phyloP scores from a whole-genome alignment of 2,797 vertebrate species.

The Arrhamphus sclerolepis region DNA sequence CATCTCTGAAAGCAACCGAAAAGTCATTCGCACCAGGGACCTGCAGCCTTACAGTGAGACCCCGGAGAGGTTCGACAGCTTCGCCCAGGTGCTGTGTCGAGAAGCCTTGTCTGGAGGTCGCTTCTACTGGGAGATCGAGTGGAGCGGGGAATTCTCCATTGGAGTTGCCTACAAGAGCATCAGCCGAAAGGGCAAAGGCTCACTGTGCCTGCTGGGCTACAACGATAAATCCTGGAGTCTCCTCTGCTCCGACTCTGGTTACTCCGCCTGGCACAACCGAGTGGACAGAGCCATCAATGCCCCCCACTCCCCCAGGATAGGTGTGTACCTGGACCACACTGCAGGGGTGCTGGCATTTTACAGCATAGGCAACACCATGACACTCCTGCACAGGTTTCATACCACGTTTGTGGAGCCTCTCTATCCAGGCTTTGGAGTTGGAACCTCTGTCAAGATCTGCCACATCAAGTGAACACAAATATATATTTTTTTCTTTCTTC shows the following conservation, averaged over 20 bases:
- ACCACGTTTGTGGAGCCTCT: conserved; percentile 81
- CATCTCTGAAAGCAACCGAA: conserved; percentile 80
- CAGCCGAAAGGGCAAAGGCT: conserved; percentile 85
- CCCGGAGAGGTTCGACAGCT: conserved; percentile 82
- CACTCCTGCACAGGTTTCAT: conserved; percentile 83
- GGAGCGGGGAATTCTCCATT: conserved; percentile 85
- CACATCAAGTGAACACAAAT: conserved; percentile 75
- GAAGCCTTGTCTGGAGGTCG: conserved; percentile 81
- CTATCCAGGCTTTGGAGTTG: conserved; percentile 85
- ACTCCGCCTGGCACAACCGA: conserved; percentile 86
- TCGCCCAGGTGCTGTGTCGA: conserved; percentile 83
- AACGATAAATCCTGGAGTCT: conserved; percentile 87
- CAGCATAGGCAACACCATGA: conserved; percentile 82
- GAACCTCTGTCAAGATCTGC: conserved; percentile 85
- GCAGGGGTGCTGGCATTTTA: conserved; percentile 83
- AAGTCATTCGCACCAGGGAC: conserved; percentile 82
- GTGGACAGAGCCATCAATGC: conserved; percentile 77
- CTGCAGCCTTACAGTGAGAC: conserved; percentile 80
- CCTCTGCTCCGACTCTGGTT: conserved; percentile 83
- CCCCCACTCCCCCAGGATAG: conserved; percentile 82
- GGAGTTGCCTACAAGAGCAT: conserved; percentile 82
- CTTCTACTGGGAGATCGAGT: conserved; percentile 87
- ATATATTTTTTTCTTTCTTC: neutral
- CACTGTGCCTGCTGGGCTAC: conserved; percentile 84
- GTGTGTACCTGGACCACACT: conserved; percentile 83